These are phyloP conservation scores for Actinostola sp. DNA, from an alignment of 92 coral and sea anemone species.

Conservation along the genomic window DNA sequence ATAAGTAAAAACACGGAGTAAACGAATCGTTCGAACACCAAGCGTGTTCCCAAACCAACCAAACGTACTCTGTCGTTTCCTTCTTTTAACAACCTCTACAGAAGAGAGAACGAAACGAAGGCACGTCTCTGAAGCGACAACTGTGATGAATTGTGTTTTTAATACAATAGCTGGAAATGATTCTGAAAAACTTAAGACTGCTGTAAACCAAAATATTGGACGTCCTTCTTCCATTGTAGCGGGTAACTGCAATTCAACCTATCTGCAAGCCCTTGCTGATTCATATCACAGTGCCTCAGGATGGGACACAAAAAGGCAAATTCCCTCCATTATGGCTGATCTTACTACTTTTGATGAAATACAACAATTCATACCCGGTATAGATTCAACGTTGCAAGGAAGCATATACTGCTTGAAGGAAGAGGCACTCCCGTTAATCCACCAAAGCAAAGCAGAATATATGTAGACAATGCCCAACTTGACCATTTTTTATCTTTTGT, in stretches of 20 bases:
- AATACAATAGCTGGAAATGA: not conserved
- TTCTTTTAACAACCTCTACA: too few relatives aligned
- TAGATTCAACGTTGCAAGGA: not conserved
- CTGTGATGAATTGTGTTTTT: not conserved
- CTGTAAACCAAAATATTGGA: not conserved
- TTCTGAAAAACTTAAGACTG: not conserved
- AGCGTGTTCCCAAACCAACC: too few relatives aligned
- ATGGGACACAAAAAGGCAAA: not conserved
- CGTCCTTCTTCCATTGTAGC: not conserved
- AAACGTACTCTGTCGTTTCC: too few relatives aligned
- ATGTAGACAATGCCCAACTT: not conserved
- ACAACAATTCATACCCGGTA: not conserved
- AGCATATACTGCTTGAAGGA: not conserved
- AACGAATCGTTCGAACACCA: too few relatives aligned
- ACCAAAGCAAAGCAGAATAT: not conserved
- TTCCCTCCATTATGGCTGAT: not conserved
- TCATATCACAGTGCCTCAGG: not conserved
- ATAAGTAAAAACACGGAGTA: too few relatives aligned
- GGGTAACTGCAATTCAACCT: not conserved
- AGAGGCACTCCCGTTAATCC: not conserved
- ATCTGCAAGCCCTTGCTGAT: not conserved
- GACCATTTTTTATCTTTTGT: constrained; percentile 2
- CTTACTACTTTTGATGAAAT: not conserved
- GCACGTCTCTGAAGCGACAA: not conserved
- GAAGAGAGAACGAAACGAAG: not conserved